Conservation (phyloP, 2,888 invertebrate genomes). For the Limnephilus rhombicus region DNA sequence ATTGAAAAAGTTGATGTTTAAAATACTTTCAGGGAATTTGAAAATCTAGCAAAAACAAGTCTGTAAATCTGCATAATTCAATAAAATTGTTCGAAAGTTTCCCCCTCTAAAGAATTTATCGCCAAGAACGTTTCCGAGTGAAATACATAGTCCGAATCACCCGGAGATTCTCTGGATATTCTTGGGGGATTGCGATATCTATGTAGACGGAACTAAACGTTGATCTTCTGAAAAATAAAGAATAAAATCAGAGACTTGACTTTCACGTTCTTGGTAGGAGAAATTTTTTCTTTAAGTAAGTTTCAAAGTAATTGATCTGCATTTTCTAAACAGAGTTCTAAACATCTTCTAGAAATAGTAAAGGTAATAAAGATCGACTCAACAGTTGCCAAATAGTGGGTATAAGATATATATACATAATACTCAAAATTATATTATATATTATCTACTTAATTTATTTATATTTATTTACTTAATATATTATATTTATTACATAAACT, state of each 20-base stretch:
- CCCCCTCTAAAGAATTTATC: background rate
- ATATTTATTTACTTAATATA: too few relatives aligned
- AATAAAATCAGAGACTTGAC: background rate
- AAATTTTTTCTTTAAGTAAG: background rate
- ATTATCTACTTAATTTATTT: too few relatives aligned
- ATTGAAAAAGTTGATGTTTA: background rate
- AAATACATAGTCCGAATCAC: conserved; percentile 1
- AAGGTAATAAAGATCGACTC: too few relatives aligned
- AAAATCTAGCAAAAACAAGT: background rate
- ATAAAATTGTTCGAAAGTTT: background rate
- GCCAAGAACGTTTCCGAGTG: background rate
- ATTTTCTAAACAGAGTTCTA: too few relatives aligned
- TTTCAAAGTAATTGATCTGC: too few relatives aligned
- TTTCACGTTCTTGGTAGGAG: background rate
- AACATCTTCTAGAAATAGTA: too few relatives aligned
- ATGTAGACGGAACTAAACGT: background rate
- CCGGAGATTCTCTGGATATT: background rate
- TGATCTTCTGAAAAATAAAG: background rate
- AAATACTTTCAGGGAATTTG: background rate
- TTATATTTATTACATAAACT: too few relatives aligned
- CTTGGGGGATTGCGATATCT: background rate
- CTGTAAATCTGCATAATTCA: conserved; percentile 1
- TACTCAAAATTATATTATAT: too few relatives aligned
- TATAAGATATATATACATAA: too few relatives aligned
- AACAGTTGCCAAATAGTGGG: too few relatives aligned